Conservation (phyloP, 2,113 vertebrate genomes). For the Odontesthes bonariensis region DNA sequence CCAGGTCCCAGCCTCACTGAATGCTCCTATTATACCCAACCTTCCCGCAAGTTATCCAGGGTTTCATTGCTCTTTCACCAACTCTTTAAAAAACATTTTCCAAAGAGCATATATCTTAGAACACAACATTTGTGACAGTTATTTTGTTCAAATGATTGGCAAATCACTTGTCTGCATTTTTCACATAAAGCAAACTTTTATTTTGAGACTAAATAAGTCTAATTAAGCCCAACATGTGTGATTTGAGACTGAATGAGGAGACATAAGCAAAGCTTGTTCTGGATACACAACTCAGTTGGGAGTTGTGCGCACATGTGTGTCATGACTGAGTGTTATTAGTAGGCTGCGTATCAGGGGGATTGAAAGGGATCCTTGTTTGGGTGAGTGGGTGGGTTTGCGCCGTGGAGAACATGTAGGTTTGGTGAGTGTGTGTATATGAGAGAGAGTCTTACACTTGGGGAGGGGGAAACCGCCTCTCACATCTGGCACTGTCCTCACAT, state of each 20-base stretch:
- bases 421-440: constrained; percentile 17
- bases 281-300: constrained; percentile 21
- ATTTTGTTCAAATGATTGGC: too few relatives aligned
- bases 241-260: constrained; percentile 22
- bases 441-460: constrained; percentile 22
- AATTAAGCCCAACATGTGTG: neutral
- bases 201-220: neutral
- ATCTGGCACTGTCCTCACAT: constrained; percentile 71
- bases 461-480: constrained; percentile 61
- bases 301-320: constrained; percentile 18
- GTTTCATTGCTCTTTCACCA: too few relatives aligned
- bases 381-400: constrained; percentile 63
- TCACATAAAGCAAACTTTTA: too few relatives aligned
- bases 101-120: too few relatives aligned
- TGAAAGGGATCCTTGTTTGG: constrained; percentile 75
- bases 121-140: too few relatives aligned
- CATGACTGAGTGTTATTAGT: constrained; percentile 51
- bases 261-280: constrained; percentile 34
- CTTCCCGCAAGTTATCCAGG: too few relatives aligned
- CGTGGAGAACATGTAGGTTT: constrained; percentile 31
- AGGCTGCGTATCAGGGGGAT: constrained; percentile 47
- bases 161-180: neutral
- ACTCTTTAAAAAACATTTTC: too few relatives aligned
- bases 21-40: too few relatives aligned
- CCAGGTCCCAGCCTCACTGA: too few relatives aligned